A percentile compares a stretch with the other conserved stretches of the same genome.
These are phyloP conservation scores for Pterostichus niger DNA, from an alignment of 2,888 invertebrate species.

Conservation along the genomic window DNA sequence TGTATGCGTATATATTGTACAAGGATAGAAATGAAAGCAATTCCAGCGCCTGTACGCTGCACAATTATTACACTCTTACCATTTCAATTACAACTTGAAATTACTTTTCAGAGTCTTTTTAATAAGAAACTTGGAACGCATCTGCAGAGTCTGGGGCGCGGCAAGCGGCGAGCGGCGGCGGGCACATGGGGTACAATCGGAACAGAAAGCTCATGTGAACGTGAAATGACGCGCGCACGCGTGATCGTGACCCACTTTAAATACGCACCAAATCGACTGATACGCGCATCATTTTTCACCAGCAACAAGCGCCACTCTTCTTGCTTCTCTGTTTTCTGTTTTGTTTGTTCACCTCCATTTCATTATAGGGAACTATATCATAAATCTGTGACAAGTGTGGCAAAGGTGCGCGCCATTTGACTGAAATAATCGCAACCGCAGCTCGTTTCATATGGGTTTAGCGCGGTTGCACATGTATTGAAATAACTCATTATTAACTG, in stretches of 20 bases:
- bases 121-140: slow-evolving; percentile 75
- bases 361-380: too few species aligned
- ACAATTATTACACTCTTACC: slow-evolving; percentile 77
- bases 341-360: too few species aligned
- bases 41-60: slow-evolving; percentile 71
- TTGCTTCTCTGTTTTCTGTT: neutral
- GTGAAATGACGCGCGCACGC: neutral
- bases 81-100: slow-evolving; percentile 78
- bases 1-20: slow-evolving; percentile 73
- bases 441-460: slow-evolving; percentile 12
- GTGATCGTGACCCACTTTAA: slow-evolving; percentile 21
- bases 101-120: slow-evolving; percentile 77
- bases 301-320: slow-evolving; percentile 3
- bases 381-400: too few species aligned
- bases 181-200: slow-evolving; percentile 36
- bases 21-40: slow-evolving; percentile 75
- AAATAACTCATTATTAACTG: slow-evolving; percentile 48
- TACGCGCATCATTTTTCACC: neutral
- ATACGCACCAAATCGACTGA: neutral
- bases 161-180: slow-evolving; percentile 8
- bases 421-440: slow-evolving; percentile 6
- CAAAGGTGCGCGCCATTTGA: neutral
- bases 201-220: slow-evolving; percentile 48
- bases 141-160: slow-evolving; percentile 69
- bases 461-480: slow-evolving; percentile 16